A percentile compares a stretch with the other conserved stretches of the same genome.
Evolutionary conservation across 2,797 vertebrate genomes (phyloP).

Genomic region (Coregonus ussuriensis): DNA sequence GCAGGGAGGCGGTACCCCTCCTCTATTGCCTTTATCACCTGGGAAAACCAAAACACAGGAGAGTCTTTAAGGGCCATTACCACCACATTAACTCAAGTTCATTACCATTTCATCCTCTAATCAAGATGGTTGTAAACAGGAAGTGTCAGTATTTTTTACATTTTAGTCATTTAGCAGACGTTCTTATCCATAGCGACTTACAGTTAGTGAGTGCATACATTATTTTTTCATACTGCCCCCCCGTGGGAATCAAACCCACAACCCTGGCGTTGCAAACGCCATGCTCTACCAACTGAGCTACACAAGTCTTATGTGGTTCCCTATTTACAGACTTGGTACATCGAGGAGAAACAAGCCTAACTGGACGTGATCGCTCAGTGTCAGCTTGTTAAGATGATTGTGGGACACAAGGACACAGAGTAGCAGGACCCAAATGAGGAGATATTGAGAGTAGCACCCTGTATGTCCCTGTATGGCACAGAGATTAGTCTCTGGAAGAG

Average conservation of each 20-base stretch:
- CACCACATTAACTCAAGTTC: constrained; percentile 10
- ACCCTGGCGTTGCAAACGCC: too few relatives aligned
- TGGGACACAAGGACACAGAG: constrained; percentile 16
- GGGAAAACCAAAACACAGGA: constrained; percentile 30
- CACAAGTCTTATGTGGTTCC: constrained; percentile 25
- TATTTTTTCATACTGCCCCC: too few relatives aligned
- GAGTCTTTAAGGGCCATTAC: constrained; percentile 15
- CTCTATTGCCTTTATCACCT: constrained; percentile 99
- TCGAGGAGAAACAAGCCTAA: constrained; percentile 28
- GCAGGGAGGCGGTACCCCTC: constrained; percentile 97
- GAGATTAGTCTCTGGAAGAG: constrained; percentile 13
- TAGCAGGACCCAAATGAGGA: constrained; percentile 10
- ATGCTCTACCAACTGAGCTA: too few relatives aligned
- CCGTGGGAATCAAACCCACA: too few relatives aligned
- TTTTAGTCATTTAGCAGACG: too few relatives aligned
- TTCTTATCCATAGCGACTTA: too few relatives aligned
- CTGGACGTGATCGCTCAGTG: constrained; percentile 21
- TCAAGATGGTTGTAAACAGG: constrained; percentile 37
- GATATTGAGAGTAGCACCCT: not conserved
- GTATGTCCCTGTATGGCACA: not conserved
- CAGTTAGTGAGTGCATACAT: too few relatives aligned
- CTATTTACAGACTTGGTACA: constrained; percentile 19
- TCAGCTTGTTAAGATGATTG: constrained; percentile 25
- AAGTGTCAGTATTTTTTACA: constrained; percentile 1
- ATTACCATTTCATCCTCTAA: constrained; percentile 37